Percentiles rank a stretch among this genome's conserved stretches.
phyloP scores from a whole-genome alignment of 2,888 invertebrate species.

The Sinhomidia bicolor region DNA sequence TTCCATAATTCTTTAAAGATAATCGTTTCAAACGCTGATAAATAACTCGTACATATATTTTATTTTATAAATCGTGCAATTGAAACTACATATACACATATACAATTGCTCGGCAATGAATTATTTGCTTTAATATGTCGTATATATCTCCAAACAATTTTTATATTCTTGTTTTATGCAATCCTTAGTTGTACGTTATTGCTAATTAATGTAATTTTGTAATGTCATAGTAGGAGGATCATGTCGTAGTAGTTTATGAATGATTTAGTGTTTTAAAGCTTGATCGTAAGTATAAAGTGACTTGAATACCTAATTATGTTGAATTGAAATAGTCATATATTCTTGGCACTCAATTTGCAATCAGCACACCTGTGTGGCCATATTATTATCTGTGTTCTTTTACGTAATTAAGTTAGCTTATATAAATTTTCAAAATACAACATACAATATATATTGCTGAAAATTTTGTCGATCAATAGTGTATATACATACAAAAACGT shows the following conservation, averaged over 20 bases:
- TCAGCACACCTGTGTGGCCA: conserved; percentile 36
- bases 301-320: background rate
- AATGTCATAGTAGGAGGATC: background rate
- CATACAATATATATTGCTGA: conserved; percentile 19
- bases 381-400: conserved; percentile 50
- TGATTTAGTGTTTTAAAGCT: background rate
- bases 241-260: background rate
- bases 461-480: conserved; percentile 3
- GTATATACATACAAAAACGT: background rate
- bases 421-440: background rate
- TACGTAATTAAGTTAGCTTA: conserved; percentile 14
- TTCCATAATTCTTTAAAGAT: too few species aligned
- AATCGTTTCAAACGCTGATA: too few species aligned
- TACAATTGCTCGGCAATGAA: too few species aligned
- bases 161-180: too few species aligned
- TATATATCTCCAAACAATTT: too few species aligned
- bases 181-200: too few species aligned
- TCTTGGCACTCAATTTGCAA: conserved; percentile 22
- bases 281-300: background rate
- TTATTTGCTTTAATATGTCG: too few species aligned
- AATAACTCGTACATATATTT: too few species aligned
- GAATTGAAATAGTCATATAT: conserved; percentile 9
- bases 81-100: too few species aligned
- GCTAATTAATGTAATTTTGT: too few species aligned
- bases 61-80: too few species aligned